Conservation (phyloP, 2,888 invertebrate genomes). For the Euphydryas editha region DNA sequence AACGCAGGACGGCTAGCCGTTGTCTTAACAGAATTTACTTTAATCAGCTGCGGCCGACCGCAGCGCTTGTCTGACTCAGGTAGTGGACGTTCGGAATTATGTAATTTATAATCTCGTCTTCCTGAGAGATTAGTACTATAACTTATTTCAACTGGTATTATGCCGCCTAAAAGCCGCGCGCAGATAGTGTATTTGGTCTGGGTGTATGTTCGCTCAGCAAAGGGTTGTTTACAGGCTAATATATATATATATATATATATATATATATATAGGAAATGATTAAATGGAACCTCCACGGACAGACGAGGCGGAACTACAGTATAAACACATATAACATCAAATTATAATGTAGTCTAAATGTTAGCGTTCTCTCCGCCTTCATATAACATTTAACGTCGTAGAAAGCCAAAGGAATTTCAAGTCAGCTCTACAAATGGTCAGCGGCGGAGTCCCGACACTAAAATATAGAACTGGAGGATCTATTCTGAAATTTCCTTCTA, state of each 20-base stretch:
- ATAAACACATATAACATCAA: not conserved
- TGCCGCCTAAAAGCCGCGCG: too few species aligned
- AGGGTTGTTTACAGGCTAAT: too few species aligned
- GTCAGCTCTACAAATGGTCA: conserved; percentile 38
- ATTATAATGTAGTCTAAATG: conserved; percentile 3
- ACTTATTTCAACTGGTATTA: too few species aligned
- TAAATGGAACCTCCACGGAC: too few species aligned
- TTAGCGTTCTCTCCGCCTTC: conserved; percentile 9
- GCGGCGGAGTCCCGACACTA: conserved; percentile 37
- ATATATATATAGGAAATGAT: too few species aligned
- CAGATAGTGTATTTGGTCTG: too few species aligned
- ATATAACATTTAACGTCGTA: conserved; percentile 20
- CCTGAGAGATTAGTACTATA: too few species aligned
- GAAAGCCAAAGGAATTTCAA: conserved; percentile 32
- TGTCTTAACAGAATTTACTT: conserved; percentile 23
- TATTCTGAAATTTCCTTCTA: conserved; percentile 36
- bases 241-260: too few species aligned
- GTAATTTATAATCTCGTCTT: too few species aligned
- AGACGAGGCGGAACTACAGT: not conserved
- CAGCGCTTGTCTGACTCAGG: conserved; percentile 10
- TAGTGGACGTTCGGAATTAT: not conserved
- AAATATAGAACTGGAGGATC: conserved; percentile 37
- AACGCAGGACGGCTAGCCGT: not conserved
- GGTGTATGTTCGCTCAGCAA: too few species aligned
- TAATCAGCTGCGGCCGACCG: conserved; percentile 27